Evolutionary conservation across 2,113 vertebrate species (phyloP), one percentile per base, ranked within the genome.

Genomic region (Cichladusa arquata): DNA sequence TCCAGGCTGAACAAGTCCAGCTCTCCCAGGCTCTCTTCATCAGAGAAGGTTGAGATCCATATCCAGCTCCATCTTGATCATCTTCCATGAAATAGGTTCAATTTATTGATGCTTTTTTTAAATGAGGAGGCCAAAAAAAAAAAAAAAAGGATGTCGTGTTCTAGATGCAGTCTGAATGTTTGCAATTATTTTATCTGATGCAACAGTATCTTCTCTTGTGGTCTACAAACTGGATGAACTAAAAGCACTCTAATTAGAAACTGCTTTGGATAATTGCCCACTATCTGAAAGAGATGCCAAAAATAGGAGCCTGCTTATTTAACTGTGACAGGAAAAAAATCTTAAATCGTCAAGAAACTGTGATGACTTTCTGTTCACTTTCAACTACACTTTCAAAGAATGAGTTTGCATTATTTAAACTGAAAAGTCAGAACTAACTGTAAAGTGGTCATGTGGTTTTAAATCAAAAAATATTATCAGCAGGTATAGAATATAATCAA

Each of bases 191-290:
- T 95, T 51, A 80, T 85, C 29, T 90, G 81, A 76, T 87, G 65
- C 13, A 25, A 79, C 8, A 19, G 22, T 81, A 60, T 84, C 73
- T 95, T 81, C 45, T 81, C 65, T 77, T 54, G 36, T 53, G 40
- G 69, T 24, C 70, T 86, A 87, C 31, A 91, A 53, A 95, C 45
- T 76, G 73, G 54, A 92, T 81, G 57, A 85, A 67, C 36, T 91
- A 92, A 92, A 90, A 95, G 81, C 53, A 67, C 50, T 85, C 70
- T 76, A 85, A 85, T 65, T 91, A 53, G 51, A 94, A 94, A 76
- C 36, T 82, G 76, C 50, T 45, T 92, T 93, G 94, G 67, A 84
- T 80, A 89, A 91, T 50, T 90, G 78, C 89, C 58, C 66, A 57
- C 57, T 84, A 34, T 38, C 28, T 91, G 53, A 56, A 84, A 81